Evolutionary conservation across 1,140 invertebrate species (phyloP).

Genomic region (Lasioglossum baleicum): DNA sequence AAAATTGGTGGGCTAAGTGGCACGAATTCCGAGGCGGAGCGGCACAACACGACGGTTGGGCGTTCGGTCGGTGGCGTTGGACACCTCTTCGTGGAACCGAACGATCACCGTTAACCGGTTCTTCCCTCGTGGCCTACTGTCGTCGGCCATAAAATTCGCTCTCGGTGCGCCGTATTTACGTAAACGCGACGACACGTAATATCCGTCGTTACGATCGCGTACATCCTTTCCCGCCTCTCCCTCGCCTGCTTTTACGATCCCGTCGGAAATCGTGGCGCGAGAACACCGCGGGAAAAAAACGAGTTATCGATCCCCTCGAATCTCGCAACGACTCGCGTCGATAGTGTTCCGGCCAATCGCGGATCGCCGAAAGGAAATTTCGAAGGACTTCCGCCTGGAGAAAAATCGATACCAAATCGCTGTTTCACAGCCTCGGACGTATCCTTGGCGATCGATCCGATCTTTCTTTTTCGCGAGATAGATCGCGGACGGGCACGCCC

Average conservation of each 20-base stretch:
- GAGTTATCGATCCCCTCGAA: background rate
- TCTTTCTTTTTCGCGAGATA: slow-evolving; percentile 60
- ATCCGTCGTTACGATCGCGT: slow-evolving; percentile 29
- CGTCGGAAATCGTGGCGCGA: background rate
- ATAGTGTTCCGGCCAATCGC: background rate
- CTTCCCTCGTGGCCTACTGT: background rate
- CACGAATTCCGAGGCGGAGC: background rate
- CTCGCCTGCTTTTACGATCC: background rate
- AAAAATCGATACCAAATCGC: background rate
- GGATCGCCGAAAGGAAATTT: background rate
- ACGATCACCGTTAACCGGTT: slow-evolving; percentile 61
- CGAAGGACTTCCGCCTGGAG: background rate
- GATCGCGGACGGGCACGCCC: slow-evolving; percentile 67
- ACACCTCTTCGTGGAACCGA: slow-evolving; percentile 7
- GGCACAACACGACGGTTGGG: too few relatives aligned
- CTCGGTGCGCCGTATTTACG: slow-evolving; percentile 54
- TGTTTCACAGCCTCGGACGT: background rate
- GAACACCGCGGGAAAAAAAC: slow-evolving; percentile 8
- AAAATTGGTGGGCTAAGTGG: background rate
- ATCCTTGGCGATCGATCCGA: slow-evolving; percentile 65
- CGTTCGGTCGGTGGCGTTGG: background rate
- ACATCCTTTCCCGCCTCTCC: slow-evolving; percentile 9
- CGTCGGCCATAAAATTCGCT: slow-evolving; percentile 60
- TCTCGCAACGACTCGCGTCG: background rate
- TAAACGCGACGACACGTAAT: slow-evolving; percentile 52